phyloP scores from a whole-genome alignment of 2,888 invertebrate species.

The Lobophora halterata region DNA sequence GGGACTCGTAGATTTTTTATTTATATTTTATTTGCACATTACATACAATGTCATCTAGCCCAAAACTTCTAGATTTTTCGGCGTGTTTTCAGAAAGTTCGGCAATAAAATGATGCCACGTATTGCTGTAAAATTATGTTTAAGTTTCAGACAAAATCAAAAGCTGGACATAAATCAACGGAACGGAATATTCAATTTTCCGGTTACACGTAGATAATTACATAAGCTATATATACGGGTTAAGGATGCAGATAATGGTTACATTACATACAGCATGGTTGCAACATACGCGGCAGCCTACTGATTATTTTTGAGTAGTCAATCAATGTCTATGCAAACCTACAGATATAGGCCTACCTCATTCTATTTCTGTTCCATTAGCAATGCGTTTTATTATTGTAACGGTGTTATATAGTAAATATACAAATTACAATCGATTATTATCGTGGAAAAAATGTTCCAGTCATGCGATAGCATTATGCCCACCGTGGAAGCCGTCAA shows the following conservation, averaged over 20 bases:
- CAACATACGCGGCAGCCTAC: slow-evolving; percentile 8
- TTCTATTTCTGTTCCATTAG: too few relatives aligned
- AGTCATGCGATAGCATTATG: slow-evolving; percentile 48
- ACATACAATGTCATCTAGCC: too few relatives aligned
- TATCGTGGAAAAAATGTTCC: slow-evolving; percentile 36
- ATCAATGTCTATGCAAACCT: too few relatives aligned
- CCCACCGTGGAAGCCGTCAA: slow-evolving; percentile 42
- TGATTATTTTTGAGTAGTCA: too few relatives aligned
- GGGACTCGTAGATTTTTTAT: too few relatives aligned
- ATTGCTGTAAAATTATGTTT: too few relatives aligned
- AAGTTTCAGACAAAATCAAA: slow-evolving; percentile 28
- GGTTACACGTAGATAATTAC: slow-evolving; percentile 32
- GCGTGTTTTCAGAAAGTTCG: too few relatives aligned
- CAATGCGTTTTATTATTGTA: too few relatives aligned
- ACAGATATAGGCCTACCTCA: too few relatives aligned
- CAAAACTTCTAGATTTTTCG: too few relatives aligned
- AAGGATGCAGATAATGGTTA: slow-evolving; percentile 27
- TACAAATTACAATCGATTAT: slow-evolving; percentile 33
- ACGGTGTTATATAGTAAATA: slow-evolving; percentile 38
- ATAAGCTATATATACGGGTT: slow-evolving; percentile 30
- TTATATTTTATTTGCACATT: too few relatives aligned
- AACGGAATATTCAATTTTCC: slow-evolving; percentile 31
- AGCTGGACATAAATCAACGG: slow-evolving; percentile 31
- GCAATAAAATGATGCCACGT: neutral
- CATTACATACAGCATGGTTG: too few relatives aligned